Base-by-base conservation (phyloP, 2,888 invertebrate genomes). In the Heliconius ethilla region DNA sequence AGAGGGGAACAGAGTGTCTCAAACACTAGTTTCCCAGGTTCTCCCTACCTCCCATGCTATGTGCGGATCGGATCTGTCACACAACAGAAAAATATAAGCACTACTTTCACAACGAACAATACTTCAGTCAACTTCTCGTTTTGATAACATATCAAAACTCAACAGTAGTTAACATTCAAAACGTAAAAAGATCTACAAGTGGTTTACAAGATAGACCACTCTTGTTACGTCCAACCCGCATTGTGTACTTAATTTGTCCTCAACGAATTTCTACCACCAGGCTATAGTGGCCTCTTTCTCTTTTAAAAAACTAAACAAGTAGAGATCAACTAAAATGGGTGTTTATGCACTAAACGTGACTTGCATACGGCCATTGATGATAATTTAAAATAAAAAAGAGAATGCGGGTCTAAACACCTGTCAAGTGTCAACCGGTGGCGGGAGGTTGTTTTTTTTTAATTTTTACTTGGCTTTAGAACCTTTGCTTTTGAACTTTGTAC, bases 321-420 rank as follows among this genome's bases (percentile, higher is more conserved):
- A 45, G 75, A 69, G 80, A 78, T 75, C 76, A 78, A 29, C 51
- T 75, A 65, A 70, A 79, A 75, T 78, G 78, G 81, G 69, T 80
- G 78, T 80, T 80, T 79, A 73, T 51, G 76, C 66, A 66, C 37
- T 29, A 75, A 79, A 80, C 82, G 82, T 82, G 82, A 81, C 81
- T 70, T 13, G 81, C 81, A 82, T 82, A 73, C 76, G 73, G 79
- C 75, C 78, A 82, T 81, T 81, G 81, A 79, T 75, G 80, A 80
- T 82, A 79, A 79, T 82, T 81, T 78, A 59, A 82, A 83, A 83
- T 59, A 82, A 79, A 81, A 83, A 83, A 82, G 77, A 81, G 82
- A 82, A 83, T 83, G 83, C 83, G 83, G 83, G 83, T 78, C 78
- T 81, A 75, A 80, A 81, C 82, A 83, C 79, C 81, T 83, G 83